These are phyloP conservation scores for Tubulanus polymorphus DNA, from an alignment of 2,888 invertebrate species.

Conservation along the genomic window DNA sequence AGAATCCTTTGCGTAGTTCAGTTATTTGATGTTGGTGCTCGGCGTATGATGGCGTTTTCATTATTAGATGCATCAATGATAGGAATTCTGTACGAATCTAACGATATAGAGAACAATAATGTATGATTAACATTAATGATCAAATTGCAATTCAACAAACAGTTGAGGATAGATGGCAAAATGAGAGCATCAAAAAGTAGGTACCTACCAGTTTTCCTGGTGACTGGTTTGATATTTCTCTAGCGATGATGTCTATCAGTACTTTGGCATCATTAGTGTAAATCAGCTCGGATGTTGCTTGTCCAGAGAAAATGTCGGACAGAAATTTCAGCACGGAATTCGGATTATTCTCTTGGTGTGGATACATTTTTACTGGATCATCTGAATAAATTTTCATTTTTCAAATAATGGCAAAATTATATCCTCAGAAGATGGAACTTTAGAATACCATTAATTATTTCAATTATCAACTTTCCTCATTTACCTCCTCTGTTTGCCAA, in stretches of 20 bases:
- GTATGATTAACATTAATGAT: neutral
- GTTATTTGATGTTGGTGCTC: constrained; percentile 30
- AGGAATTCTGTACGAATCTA: constrained; percentile 42
- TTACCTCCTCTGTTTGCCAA: constrained; percentile 80
- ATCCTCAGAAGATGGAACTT: too few species aligned
- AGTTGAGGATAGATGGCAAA: too few species aligned
- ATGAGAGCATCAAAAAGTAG: neutral
- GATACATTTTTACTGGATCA: constrained; percentile 68
- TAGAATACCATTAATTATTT: neutral
- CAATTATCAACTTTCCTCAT: constrained; percentile 4
- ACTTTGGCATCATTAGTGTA: constrained; percentile 95
- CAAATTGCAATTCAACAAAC: neutral
- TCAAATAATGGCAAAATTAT: neutral
- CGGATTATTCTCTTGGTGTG: constrained; percentile 73
- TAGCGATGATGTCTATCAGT: constrained; percentile 84
- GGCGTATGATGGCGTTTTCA: constrained; percentile 39
- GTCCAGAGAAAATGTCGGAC: constrained; percentile 76
- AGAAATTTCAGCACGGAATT: constrained; percentile 87
- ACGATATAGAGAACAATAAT: constrained; percentile 7
- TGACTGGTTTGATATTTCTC: constrained; percentile 84
- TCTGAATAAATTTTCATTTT: too few species aligned
- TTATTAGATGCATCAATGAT: constrained; percentile 35
- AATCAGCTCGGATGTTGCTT: constrained; percentile 77
- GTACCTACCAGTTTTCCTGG: constrained; percentile 66
- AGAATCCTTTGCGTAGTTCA: constrained; percentile 27